Base-by-base conservation (phyloP, 2,797 vertebrate genomes). In the Rhinella marina region DNA sequence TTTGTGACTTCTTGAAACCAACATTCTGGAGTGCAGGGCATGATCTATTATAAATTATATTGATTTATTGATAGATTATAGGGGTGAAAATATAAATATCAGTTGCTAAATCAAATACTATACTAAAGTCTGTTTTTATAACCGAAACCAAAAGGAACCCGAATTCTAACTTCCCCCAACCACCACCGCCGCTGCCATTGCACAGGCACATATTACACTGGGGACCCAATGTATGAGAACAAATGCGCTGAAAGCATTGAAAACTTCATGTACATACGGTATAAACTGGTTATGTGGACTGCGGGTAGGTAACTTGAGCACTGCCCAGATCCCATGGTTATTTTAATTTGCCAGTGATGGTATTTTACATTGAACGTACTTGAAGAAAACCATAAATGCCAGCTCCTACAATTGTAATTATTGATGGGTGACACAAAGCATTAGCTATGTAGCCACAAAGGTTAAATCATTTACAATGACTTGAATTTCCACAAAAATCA, bases 381-480 rank as follows among this genome's bases (percentile, higher is more conserved):
- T 77, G 14, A 64, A 57, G 14, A 66, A 85, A 56, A 85, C 25
- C 72, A 64, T 64, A 76, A 62, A 57, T 54, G 48, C n/a, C 12
- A 16, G 11, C 75, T 77, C 75, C 75, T 77, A 77, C 50, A 52
- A 54, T 27, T 87, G 78, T 27, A 91, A 90, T 88, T 3, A 1
- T 12, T 85, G 73, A 90, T 88, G n/a, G 88, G 84, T 75, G 86
- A 81, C 48, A 89, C 48, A 76, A 11, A 61, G 9, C 23, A 90
- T 81, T 86, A 82, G 13, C 21, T 57, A 88, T 86, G 57, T 52
- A 54, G 87, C 6, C 68, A 89, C 23, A 50, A 90, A 8, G 41
- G 41, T 17, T 56, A 81, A 88, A 72, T 54, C 9, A 25, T 82
- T 91, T 91, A 77, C 32, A 89, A 82, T 72, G 50, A 41, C 90